A percentile compares a stretch with the other conserved stretches of the same genome.
Evolutionary conservation across 1,140 invertebrate species (phyloP).

Genomic region (Leptinotarsa texana): DNA sequence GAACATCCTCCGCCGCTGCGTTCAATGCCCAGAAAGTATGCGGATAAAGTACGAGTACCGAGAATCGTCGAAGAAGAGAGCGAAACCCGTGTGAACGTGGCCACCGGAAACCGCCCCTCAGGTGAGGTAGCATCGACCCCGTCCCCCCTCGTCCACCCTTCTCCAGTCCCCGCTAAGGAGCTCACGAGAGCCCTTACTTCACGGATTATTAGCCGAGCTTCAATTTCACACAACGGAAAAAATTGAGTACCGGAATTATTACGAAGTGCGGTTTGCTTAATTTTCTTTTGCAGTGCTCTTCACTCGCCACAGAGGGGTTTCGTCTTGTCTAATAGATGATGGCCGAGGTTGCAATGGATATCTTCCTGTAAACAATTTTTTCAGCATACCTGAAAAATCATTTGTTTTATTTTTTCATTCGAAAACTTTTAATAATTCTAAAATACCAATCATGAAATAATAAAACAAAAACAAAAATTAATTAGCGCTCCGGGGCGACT

Average conservation of each 20-base stretch:
- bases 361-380: too few relatives aligned
- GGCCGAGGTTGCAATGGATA: too few relatives aligned
- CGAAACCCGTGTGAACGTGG: slow-evolving; percentile 48
- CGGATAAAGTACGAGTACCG: too few relatives aligned
- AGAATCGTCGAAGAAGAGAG: not conserved
- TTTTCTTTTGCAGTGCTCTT: not conserved
- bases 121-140: slow-evolving; percentile 43
- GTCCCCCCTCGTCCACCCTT: slow-evolving; percentile 46
- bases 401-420: too few relatives aligned
- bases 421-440: too few relatives aligned
- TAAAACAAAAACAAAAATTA: too few relatives aligned
- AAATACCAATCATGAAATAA: too few relatives aligned
- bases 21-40: not conserved
- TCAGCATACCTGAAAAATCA: too few relatives aligned
- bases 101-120: slow-evolving; percentile 53
- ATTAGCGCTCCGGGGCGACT: too few relatives aligned
- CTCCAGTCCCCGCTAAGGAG: slow-evolving; percentile 46
- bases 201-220: slow-evolving; percentile 39
- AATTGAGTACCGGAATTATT: slow-evolving; percentile 12
- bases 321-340: too few relatives aligned
- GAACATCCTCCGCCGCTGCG: not conserved
- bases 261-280: not conserved
- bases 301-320: too few relatives aligned
- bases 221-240: slow-evolving; percentile 31
- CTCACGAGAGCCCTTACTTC: slow-evolving; percentile 47